A percentile compares a stretch with the other conserved stretches of the same genome.
Conservation (phyloP, 2,797 vertebrate genomes). For the Sebastiscus albofasciatus region DNA sequence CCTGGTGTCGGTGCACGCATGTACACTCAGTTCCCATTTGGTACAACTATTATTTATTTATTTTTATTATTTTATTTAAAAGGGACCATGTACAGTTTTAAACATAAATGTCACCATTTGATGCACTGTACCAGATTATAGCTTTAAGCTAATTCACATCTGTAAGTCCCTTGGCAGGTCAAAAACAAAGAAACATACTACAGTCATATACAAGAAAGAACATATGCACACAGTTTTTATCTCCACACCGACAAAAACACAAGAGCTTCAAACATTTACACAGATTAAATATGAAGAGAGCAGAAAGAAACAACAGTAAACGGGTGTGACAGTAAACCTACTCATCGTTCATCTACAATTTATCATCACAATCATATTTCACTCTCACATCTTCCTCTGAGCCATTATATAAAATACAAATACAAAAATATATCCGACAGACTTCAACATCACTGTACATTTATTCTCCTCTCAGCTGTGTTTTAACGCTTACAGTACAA, state of each 20-base stretch:
- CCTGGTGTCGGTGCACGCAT: background rate
- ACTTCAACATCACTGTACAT: background rate
- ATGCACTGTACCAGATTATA: too few relatives aligned
- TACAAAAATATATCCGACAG: slow-evolving; percentile 49
- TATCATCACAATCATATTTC: background rate
- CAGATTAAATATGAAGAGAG: background rate
- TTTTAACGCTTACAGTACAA: background rate
- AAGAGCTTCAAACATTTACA: background rate
- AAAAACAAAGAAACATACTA: background rate
- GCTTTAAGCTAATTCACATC: too few relatives aligned
- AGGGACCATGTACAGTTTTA: too few relatives aligned
- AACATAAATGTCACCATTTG: too few relatives aligned
- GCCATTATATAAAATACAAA: slow-evolving; percentile 37
- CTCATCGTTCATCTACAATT: background rate
- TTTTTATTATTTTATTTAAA: too few relatives aligned
- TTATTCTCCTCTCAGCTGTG: background rate
- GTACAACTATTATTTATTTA: background rate
- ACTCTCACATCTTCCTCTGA: background rate
- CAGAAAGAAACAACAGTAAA: background rate
- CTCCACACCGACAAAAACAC: background rate
- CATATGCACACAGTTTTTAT: background rate
- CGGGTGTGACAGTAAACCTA: background rate
- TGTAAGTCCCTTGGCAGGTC: too few relatives aligned
- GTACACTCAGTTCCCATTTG: background rate
- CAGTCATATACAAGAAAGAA: slow-evolving; percentile 18